Base-by-base conservation (phyloP, 2,113 vertebrate species). In the Petrocephalus zakoni region DNA sequence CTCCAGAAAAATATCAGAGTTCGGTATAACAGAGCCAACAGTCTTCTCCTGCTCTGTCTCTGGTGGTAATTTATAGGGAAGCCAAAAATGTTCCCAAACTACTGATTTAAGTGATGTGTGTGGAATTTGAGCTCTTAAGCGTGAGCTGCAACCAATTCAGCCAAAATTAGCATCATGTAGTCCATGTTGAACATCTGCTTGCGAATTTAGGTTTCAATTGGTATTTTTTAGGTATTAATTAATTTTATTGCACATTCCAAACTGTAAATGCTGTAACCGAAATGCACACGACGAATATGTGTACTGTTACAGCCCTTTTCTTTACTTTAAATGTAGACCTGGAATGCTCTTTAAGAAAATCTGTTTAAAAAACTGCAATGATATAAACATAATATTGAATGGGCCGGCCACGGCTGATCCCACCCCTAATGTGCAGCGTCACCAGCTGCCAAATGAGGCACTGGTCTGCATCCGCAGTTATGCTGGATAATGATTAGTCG, bases 361-460 rank as follows among this genome's bases (percentile, higher is more conserved):
- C 52, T 17, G 52, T 55, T 55, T 55, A 55, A 55, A 17, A 55
- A 55, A 55, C 17, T 17, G 13, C 13, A 17, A 17, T 55, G 15
- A 52, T 52, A 64, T 64, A 2, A 22, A 64, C n/a, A 25, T 64
- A 64, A 25, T 64, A 25, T 64, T 25, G 58, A 64, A 64, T 4
- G 9, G 58, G 58, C 7, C 8, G 22, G 58, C 10, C 58, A 61
- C n/a, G 0, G n/a, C 22, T 2, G 58, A 25, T 61, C n/a, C 58
- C 22, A 8, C n/a, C 58, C 22, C 8, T 61, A 25, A n/a, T 10
- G 22, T 25, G 58, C 22, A 64, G 22, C 8, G 8, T 64, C n/a
- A 25, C 58, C 58, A 64, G 58, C 58, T 64, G n/a, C 58, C 58
- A 64, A 21, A 22, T 90, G 90, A 53, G 90, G 90, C 92, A 92